Percentiles rank a stretch among this genome's conserved stretches.
These are phyloP conservation scores for Morinoia aosen DNA, from an alignment of 2,888 invertebrate genomes.

Conservation along the genomic window DNA sequence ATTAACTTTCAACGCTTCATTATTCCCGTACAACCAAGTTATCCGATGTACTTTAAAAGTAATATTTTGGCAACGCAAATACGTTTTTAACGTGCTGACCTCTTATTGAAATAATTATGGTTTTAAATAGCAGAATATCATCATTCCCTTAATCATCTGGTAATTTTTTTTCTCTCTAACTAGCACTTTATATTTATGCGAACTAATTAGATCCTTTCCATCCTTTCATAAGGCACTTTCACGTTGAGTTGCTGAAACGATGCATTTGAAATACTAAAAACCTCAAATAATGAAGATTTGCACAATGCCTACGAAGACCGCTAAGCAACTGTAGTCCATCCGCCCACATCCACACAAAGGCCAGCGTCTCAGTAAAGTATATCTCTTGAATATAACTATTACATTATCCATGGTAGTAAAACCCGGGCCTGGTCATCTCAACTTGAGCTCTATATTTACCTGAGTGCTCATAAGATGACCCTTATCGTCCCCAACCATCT, in stretches of 20 bases:
- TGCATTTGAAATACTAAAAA: neutral
- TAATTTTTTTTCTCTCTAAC: neutral
- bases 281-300: neutral
- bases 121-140: neutral
- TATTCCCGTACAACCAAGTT: neutral
- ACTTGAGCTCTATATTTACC: constrained; percentile 39
- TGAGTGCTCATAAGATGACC: neutral
- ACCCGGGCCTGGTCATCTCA: constrained; percentile 20
- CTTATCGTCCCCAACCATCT: constrained; percentile 40
- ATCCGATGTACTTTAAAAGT: neutral
- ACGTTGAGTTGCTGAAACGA: neutral
- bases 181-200: no score
- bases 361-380: neutral
- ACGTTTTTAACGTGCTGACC: neutral
- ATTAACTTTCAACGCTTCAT: neutral
- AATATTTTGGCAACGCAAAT: neutral
- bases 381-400: constrained; percentile 15
- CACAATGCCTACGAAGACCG: neutral
- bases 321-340: neutral
- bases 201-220: no score
- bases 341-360: neutral
- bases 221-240: neutral
- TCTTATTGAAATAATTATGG: neutral
- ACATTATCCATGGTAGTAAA: constrained; percentile 48
- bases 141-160: neutral